Percentiles rank a stretch among this genome's conserved stretches.
These are phyloP conservation scores for Aptenodytes patagonicus DNA, from an alignment of 2,113 vertebrate genomes.

Conservation along the genomic window DNA sequence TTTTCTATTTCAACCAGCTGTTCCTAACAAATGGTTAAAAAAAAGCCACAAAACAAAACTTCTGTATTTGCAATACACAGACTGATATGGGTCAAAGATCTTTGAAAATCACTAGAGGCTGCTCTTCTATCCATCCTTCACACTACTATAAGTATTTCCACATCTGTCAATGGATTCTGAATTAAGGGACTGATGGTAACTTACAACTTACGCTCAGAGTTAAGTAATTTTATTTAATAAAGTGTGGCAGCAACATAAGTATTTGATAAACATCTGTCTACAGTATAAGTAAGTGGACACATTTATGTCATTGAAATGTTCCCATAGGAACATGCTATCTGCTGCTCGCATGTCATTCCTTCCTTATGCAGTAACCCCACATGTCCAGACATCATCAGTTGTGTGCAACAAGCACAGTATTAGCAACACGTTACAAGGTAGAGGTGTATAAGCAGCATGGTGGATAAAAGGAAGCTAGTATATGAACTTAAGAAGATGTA, in stretches of 20 bases:
- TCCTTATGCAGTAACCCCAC: background rate
- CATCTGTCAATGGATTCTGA: background rate
- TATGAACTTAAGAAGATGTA: background rate
- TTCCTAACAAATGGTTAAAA: background rate
- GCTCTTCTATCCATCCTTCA: background rate
- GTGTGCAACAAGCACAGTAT: background rate
- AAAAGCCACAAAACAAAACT: too few species aligned
- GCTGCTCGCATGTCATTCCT: background rate
- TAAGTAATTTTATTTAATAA: background rate
- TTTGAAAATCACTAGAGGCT: background rate
- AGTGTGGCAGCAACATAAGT: background rate
- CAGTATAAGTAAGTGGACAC: background rate
- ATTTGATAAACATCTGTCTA: background rate
- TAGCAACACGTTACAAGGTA: background rate
- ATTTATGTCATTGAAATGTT: background rate
- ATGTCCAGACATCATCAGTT: background rate
- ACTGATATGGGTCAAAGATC: background rate
- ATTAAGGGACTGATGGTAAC: background rate
- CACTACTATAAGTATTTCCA: background rate
- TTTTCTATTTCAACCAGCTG: background rate
- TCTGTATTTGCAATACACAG: background rate
- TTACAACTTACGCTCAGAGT: background rate
- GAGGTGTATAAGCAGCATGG: accelerated
- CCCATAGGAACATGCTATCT: background rate
- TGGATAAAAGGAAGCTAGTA: background rate